Evolutionary conservation across 1,140 invertebrate species (phyloP).

Genomic region (Ceratina australensis): DNA sequence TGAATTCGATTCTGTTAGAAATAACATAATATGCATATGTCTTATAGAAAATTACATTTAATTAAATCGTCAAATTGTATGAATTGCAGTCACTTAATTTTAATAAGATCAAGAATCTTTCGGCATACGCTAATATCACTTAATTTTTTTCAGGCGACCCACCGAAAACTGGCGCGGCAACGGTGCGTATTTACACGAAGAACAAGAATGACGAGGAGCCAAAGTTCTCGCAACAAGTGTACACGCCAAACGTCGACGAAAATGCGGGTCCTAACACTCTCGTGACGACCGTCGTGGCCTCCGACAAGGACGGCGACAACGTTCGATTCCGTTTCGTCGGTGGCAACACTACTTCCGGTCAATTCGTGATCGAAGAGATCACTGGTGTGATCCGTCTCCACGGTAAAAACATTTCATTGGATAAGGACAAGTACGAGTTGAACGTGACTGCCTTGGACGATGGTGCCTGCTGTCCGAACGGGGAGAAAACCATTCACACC

Average conservation of each 20-base stretch:
- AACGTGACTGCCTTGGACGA: constrained; percentile 97
- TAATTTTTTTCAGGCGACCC: constrained; percentile 85
- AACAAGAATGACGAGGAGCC: constrained; percentile 98
- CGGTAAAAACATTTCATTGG: constrained; percentile 90
- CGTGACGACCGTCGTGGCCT: constrained; percentile 96
- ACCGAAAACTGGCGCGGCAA: constrained; percentile 93
- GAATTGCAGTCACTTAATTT: too few species aligned
- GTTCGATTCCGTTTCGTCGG: constrained; percentile 96
- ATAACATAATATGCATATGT: too few species aligned
- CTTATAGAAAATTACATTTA: too few species aligned
- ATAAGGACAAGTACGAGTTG: constrained; percentile 94
- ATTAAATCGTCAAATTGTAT: too few species aligned
- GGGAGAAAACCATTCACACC: constrained; percentile 91
- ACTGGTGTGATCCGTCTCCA: constrained; percentile 95
- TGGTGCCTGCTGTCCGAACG: constrained; percentile 94
- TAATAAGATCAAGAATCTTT: neutral
- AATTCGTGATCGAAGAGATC: constrained; percentile 97
- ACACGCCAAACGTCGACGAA: constrained; percentile 97
- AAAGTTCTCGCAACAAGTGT: constrained; percentile 97
- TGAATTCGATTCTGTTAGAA: too few species aligned
- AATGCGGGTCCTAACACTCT: constrained; percentile 96
- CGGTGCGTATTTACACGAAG: constrained; percentile 95
- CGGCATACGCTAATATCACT: neutral
- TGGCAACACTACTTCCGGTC: constrained; percentile 91
- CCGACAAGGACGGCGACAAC: constrained; percentile 97